Conservation (phyloP, 2,113 vertebrate genomes). For the Tretioscincus oriximinensis region DNA sequence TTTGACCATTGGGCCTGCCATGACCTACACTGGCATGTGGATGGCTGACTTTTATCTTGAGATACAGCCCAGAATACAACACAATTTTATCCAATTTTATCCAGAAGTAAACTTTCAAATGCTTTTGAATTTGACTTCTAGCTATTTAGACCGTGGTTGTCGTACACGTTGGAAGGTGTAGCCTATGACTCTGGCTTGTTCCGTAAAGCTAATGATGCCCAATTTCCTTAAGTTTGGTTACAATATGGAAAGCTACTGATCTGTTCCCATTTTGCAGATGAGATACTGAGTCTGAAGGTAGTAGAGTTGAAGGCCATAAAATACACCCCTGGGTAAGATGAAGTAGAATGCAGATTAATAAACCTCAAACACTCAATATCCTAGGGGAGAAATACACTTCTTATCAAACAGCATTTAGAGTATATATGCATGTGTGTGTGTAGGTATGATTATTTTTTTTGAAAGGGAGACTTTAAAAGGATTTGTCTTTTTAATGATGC, state of each 20-base stretch:
- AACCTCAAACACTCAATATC: background rate
- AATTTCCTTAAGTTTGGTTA: background rate
- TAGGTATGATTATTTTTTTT: background rate
- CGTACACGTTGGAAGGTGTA: background rate
- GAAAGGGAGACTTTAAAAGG: background rate
- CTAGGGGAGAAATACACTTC: background rate
- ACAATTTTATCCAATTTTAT: no score
- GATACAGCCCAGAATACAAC: no score
- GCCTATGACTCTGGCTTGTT: background rate
- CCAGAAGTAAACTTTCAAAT: background rate
- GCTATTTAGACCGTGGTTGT: background rate
- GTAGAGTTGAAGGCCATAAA: background rate
- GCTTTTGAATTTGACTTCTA: background rate
- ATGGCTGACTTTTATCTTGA: no score
- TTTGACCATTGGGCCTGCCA: no score
- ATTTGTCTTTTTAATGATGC: accelerated
- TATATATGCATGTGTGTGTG: no score
- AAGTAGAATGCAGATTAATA: background rate
- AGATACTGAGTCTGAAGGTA: background rate
- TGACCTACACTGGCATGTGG: no score
- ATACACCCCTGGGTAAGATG: background rate
- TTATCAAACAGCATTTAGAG: background rate
- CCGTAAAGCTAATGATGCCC: background rate
- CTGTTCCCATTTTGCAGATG: slow-evolving; percentile 8
- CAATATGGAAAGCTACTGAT: no score